Base-by-base conservation (phyloP, 64 coral and sea anemone genomes). In the Porites australiensis region DNA sequence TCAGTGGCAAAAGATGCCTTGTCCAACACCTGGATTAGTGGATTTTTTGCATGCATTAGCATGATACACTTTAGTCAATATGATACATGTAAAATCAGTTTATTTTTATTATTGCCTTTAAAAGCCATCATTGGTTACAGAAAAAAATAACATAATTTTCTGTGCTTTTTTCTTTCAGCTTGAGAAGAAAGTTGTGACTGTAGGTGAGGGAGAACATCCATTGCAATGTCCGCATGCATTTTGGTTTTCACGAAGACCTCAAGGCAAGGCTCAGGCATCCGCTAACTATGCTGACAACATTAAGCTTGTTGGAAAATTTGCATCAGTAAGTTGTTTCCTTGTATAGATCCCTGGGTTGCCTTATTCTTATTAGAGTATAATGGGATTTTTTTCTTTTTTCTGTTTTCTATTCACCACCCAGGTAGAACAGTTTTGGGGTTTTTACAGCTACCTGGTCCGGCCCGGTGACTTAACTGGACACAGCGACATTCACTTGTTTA, bases 301-400 rank as follows among this genome's bases (percentile, higher is more conserved):
- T 57, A 96, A 93, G 76, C 88, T 99, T 77, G 98, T 99, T 78
- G 98, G 98, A 60, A 99, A 99, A 74, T 99, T 99, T 99, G 98
- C 98, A 72, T 96, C 97, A 50, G 97, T 98, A 73, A 96, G 94
- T 95, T 89, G 15, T 23, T 53, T 23, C 54, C 16, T 4, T 67
- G 15, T 48, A 4, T 57, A 57, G 54, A 57, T 57, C 0, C 53
- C 53, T 7, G 53, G 5, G 0, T 9, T 57, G 1, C 7, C 54
- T 57, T 57, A n/a, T n/a, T n/a, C n/a, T n/a, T n/a, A n/a, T n/a
- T n/a, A n/a, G n/a, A n/a, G n/a, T n/a, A n/a, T n/a, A n/a, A n/a
- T n/a, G n/a, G n/a, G n/a, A n/a, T n/a, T n/a, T n/a, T 57, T 5
- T 9, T 9, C 54, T 57, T 7, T 57, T 1, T 20, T 73, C 8